phyloP scores from a whole-genome alignment of 2,797 vertebrate species.

The Morus bassanus region DNA sequence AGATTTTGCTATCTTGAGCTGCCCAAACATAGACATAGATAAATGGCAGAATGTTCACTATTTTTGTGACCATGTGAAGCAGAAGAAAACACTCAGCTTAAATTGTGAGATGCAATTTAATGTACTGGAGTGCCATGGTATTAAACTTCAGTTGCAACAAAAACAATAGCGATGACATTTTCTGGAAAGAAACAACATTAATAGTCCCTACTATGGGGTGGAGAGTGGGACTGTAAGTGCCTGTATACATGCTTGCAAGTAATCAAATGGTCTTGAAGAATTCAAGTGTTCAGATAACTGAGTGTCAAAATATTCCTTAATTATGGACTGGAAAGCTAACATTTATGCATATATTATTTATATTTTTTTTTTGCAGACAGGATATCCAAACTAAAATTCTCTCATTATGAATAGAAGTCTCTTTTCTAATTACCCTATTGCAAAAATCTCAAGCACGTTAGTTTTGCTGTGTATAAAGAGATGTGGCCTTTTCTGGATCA shows the following conservation, averaged over 20 bases:
- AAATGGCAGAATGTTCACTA: not conserved
- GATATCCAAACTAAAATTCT: not conserved
- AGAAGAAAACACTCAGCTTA: not conserved
- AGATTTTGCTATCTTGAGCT: not conserved
- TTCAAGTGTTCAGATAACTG: not conserved
- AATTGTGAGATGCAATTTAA: not conserved
- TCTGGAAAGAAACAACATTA: not conserved
- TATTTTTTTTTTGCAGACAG: not conserved
- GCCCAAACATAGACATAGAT: not conserved
- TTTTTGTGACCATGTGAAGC: not conserved
- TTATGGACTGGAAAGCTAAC: not conserved
- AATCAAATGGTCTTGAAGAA: not conserved
- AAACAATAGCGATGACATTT: not conserved
- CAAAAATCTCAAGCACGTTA: not conserved
- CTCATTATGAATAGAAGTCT: not conserved
- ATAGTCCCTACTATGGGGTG: not conserved
- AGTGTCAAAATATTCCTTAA: not conserved
- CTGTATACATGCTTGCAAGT: not conserved
- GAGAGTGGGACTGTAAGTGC: not conserved
- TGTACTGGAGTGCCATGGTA: not conserved
- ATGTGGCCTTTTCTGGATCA: slow-evolving; percentile 33
- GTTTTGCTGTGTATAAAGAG: not conserved
- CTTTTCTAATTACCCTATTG: not conserved
- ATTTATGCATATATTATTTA: not conserved
- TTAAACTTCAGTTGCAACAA: not conserved